Conservation (phyloP, 2,113 vertebrate genomes). For the Promerops cafer region DNA sequence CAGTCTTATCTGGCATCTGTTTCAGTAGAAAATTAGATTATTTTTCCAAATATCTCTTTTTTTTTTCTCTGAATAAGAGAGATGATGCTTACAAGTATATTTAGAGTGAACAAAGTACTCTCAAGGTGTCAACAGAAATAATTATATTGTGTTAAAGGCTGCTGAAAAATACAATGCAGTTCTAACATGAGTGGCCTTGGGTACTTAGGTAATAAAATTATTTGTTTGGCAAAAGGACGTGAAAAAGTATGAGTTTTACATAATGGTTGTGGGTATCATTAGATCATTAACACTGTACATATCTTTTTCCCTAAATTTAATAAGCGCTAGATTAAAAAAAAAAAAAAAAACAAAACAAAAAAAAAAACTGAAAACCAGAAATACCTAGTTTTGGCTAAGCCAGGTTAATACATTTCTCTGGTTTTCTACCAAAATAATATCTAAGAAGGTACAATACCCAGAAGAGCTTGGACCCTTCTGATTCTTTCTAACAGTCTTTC, state of each 20-base stretch:
- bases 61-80: not conserved
- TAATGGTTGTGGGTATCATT: not conserved
- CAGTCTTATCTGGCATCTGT: not conserved
- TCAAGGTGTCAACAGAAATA: not conserved
- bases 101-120: not conserved
- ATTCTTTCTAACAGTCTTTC: not conserved
- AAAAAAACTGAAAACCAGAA: not conserved
- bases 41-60: not conserved
- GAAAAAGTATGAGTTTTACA: not conserved
- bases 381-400: not conserved
- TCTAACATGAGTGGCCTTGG: not conserved
- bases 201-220: not conserved
- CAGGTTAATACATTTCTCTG: not conserved
- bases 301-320: not conserved
- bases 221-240: not conserved
- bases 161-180: not conserved
- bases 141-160: not conserved
- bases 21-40: not conserved
- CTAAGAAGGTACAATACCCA: not conserved
- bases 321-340: not conserved
- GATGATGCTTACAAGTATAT: not conserved
- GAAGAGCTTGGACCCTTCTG: not conserved
- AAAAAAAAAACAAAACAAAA: not conserved
- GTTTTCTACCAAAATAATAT: not conserved
- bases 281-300: not conserved